These are phyloP conservation scores for Pristionchus mayeri DNA, from an alignment of 2,888 invertebrate genomes.

Conservation along the genomic window DNA sequence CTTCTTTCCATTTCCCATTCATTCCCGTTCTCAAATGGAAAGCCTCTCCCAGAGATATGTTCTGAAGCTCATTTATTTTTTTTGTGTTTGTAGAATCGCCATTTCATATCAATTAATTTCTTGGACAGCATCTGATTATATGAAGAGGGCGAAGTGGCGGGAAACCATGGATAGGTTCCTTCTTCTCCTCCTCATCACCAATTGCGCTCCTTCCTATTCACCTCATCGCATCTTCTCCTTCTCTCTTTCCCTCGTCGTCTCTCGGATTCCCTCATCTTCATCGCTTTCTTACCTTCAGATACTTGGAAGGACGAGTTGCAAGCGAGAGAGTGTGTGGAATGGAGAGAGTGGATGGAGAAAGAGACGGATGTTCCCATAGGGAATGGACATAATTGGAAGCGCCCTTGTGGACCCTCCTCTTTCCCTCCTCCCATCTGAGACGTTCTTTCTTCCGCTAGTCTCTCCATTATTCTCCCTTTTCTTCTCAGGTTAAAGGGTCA, in stretches of 20 bases:
- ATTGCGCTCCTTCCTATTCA: background rate
- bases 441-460: slow-evolving; percentile 49
- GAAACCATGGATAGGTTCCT: slow-evolving; percentile 58
- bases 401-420: too few species aligned
- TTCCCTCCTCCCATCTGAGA: slow-evolving; percentile 52
- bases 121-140: too few species aligned
- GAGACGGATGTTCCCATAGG: slow-evolving; percentile 15
- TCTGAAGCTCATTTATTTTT: background rate
- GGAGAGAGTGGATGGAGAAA: background rate
- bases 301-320: background rate
- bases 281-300: background rate
- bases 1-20: background rate
- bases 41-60: background rate
- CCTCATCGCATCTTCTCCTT: slow-evolving; percentile 46
- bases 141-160: slow-evolving; percentile 15
- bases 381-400: slow-evolving; percentile 15
- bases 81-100: too few species aligned
- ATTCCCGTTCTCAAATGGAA: slow-evolving; percentile 8
- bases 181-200: background rate
- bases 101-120: too few species aligned
- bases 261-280: background rate
- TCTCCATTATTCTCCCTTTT: slow-evolving; percentile 50
- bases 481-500: slow-evolving; percentile 51
- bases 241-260: background rate
- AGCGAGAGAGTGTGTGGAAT: background rate